Conservation (phyloP, 1,140 invertebrate genomes). For the Chrysoperla carnea region DNA sequence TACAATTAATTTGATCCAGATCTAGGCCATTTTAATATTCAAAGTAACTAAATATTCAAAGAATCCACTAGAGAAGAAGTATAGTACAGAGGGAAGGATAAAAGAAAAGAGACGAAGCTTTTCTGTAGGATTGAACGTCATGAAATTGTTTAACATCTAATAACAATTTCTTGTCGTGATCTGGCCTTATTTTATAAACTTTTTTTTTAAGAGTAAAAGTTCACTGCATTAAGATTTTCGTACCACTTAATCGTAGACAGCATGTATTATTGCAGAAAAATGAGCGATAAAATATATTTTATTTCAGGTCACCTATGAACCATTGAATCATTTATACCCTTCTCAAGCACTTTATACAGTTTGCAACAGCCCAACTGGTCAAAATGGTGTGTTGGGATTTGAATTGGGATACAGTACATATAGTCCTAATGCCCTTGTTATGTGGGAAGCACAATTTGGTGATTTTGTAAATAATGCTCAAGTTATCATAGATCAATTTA, state of each 20-base stretch:
- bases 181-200: too few relatives aligned
- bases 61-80: too few relatives aligned
- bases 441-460: constrained; percentile 87
- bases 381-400: constrained; percentile 61
- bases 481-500: constrained; percentile 73
- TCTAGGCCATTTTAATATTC: background rate
- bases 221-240: too few relatives aligned
- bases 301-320: constrained; percentile 26
- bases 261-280: too few relatives aligned
- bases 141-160: too few relatives aligned
- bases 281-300: too few relatives aligned
- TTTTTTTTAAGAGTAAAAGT: too few relatives aligned
- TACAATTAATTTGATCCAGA: background rate
- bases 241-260: too few relatives aligned
- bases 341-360: constrained; percentile 59
- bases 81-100: too few relatives aligned
- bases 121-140: too few relatives aligned
- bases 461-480: constrained; percentile 79
- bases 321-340: constrained; percentile 48
- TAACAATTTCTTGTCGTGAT: too few relatives aligned
- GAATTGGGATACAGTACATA: constrained; percentile 72
- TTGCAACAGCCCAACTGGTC: constrained; percentile 65
- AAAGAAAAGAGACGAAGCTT: too few relatives aligned
- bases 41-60: background rate
- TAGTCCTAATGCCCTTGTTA: constrained; percentile 60